Evolutionary conservation across 2,888 invertebrate species (phyloP), one percentile per base, ranked within the genome.

Genomic region (Philaethria dido): DNA sequence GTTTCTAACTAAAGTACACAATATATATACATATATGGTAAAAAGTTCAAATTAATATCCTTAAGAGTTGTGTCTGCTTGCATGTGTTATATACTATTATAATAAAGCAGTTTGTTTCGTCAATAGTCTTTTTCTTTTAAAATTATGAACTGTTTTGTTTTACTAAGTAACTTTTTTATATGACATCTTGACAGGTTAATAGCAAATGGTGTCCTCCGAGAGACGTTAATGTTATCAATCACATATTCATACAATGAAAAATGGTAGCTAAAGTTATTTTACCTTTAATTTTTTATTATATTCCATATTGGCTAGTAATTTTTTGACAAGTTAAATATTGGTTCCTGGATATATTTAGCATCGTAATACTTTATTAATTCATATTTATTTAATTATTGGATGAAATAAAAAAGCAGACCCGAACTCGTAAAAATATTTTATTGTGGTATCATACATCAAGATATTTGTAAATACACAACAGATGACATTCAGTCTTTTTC

Each of bases 81-180:
- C 67, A 71, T 73, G 69, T 76, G 73, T 77, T 74, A 72, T 70
- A 68, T 75, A 75, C 69, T 73, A n/a, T n/a, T n/a, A n/a, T n/a
- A 75, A 76, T 76, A 75, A 74, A 76, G 57, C 66, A 65, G 68
- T 75, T 75, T 72, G 73, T 75, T 76, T 72, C 73, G 71, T 71
- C 36, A 20, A 42, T 33, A 44, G 18, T n/a, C 33, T 62, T 14
- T 47, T 66, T 65, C 20, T 13, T 47, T 47, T 47, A 1, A 20
- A 20, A 47, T 13, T 22, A 18, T 22, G 6, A 8, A 22, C 18
- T 2, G 11, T 4, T 2, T 18, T 45, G 8, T 45, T 18, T 18
- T 3, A 18, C 2, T 45, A 18, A 9, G 4, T 14, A 39, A 20
- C 5, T 2, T 36, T 55, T 55, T 20, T 36, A 0, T 55, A 20